Percentiles rank a stretch among this genome's conserved stretches.
Conservation (phyloP, 2,797 vertebrate genomes). For the Buceros bicornis region DNA sequence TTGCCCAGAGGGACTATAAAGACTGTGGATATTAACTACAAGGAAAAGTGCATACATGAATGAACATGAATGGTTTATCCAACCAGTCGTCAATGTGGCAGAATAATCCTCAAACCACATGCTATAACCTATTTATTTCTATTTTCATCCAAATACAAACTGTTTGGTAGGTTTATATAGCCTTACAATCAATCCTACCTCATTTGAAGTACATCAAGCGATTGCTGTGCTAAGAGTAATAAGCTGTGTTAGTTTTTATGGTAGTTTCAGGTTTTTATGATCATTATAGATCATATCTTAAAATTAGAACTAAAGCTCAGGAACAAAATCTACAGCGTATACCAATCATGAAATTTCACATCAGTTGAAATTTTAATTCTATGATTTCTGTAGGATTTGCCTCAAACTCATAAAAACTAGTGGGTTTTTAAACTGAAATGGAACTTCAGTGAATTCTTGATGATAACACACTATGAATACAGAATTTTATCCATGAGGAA, state of each 20-base stretch:
- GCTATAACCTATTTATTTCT: neutral
- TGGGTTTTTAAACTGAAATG: neutral
- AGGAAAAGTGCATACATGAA: neutral
- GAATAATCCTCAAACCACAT: neutral
- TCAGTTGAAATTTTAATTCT: neutral
- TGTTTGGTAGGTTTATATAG: neutral
- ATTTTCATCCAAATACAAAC: neutral
- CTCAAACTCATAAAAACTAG: neutral
- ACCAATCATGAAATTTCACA: neutral
- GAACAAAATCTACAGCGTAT: neutral
- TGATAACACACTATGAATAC: neutral
- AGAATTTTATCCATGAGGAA: neutral
- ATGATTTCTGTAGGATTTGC: neutral
- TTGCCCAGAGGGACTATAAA: neutral
- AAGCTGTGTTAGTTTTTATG: neutral
- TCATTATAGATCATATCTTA: neutral
- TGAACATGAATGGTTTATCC: neutral
- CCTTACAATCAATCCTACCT: neutral
- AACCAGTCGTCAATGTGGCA: neutral
- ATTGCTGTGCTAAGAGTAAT: neutral
- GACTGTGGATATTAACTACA: neutral
- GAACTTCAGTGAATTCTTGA: neutral
- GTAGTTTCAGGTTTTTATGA: too few species aligned
- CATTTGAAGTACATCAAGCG: neutral
- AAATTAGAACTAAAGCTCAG: neutral